These are phyloP conservation scores for Scomber japonicus DNA, from an alignment of 2,113 vertebrate genomes.

Conservation along the genomic window DNA sequence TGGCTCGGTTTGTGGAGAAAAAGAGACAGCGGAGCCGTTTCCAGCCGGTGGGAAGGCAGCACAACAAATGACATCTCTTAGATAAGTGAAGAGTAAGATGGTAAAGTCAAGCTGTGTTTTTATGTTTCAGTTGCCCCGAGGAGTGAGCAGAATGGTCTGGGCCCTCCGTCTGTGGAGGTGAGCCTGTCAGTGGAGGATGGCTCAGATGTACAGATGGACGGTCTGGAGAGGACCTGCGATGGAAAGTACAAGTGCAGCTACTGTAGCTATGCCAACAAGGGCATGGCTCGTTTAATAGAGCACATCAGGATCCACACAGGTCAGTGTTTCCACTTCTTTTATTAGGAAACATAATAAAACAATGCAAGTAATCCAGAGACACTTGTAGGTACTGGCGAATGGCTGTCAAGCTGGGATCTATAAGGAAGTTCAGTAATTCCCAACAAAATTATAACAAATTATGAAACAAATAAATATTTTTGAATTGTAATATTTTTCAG, in stretches of 20 bases:
- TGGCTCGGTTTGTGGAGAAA: constrained; percentile 94
- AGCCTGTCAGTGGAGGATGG: constrained; percentile 91
- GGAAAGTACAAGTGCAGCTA: constrained; percentile 98
- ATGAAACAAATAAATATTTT: too few species aligned
- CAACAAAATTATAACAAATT: too few species aligned
- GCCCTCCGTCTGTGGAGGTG: constrained; percentile 95
- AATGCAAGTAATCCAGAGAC: not conserved
- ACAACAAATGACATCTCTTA: not conserved
- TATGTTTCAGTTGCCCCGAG: constrained; percentile 58
- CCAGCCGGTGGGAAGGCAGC: constrained; percentile 85
- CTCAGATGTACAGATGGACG: constrained; percentile 94
- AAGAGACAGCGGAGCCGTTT: constrained; percentile 88
- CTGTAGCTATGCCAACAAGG: constrained; percentile 98
- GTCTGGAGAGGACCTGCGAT: constrained; percentile 96
- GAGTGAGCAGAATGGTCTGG: constrained; percentile 89
- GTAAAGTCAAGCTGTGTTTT: not conserved
- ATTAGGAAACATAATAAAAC: not conserved
- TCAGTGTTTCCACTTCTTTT: constrained; percentile 59
- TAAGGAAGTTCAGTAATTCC: not conserved
- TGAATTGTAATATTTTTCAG: too few species aligned
- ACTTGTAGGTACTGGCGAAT: not conserved
- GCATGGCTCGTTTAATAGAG: constrained; percentile 95
- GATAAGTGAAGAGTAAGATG: rapidly evolving
- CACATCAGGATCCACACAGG: constrained; percentile 98
- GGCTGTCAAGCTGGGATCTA: not conserved